These are phyloP conservation scores for Trichopoda pennipes DNA, from an alignment of 2,888 invertebrate genomes.

Conservation along the genomic window DNA sequence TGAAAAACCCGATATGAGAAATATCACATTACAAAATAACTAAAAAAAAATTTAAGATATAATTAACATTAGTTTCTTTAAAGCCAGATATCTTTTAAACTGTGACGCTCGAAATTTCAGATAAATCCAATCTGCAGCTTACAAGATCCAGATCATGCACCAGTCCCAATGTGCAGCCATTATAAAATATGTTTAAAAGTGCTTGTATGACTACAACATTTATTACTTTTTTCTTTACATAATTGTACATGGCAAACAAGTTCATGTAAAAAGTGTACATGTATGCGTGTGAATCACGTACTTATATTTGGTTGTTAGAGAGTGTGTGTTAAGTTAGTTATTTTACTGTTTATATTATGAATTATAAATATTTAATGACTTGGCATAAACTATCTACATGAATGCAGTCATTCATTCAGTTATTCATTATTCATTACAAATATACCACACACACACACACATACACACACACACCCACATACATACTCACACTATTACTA, in stretches of 20 bases:
- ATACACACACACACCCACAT: neutral
- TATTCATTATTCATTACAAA: too few relatives aligned
- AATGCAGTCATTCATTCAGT: conserved; percentile 32
- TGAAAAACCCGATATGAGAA: too few relatives aligned
- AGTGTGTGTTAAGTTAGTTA: conserved; percentile 17
- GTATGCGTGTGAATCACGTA: conserved; percentile 12
- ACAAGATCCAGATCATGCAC: too few relatives aligned
- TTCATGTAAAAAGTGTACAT: neutral
- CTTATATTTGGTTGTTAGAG: neutral
- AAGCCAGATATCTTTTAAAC: too few relatives aligned
- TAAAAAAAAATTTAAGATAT: too few relatives aligned
- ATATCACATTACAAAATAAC: too few relatives aligned
- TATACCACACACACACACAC: neutral
- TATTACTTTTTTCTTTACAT: conserved; percentile 23
- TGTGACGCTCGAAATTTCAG: too few relatives aligned
- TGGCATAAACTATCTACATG: conserved; percentile 55
- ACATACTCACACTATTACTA: neutral
- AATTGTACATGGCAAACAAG: conserved; percentile 30
- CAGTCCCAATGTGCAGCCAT: neutral
- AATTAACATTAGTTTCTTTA: too few relatives aligned
- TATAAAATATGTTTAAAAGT: conserved; percentile 46
- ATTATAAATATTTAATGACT: conserved; percentile 67
- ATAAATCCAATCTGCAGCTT: too few relatives aligned
- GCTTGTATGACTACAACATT: conserved; percentile 33
- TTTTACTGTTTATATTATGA: conserved; percentile 59